A percentile compares a stretch with the other conserved stretches of the same genome.
phyloP scores from a whole-genome alignment of 2,888 invertebrate species.

The Sphecodes monilicornis region DNA sequence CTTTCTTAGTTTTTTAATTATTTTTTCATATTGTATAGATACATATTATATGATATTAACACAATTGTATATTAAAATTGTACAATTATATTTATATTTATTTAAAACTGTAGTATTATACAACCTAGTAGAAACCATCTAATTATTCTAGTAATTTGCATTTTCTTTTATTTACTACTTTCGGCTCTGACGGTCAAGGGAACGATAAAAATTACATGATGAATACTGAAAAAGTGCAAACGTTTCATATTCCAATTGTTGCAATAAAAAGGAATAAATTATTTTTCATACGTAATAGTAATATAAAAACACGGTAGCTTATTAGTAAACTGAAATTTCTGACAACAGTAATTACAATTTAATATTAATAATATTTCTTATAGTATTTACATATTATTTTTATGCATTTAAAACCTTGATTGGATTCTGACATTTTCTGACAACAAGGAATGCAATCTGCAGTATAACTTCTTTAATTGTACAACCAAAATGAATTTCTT shows the following conservation, averaged over 20 bases:
- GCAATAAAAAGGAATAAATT: constrained; percentile 34
- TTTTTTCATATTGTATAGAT: constrained; percentile 13
- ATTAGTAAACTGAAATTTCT: constrained; percentile 18
- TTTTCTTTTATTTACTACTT: not conserved
- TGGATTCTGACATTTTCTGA: too few relatives aligned
- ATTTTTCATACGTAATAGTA: constrained; percentile 34
- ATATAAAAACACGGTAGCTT: constrained; percentile 17
- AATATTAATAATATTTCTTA: not conserved
- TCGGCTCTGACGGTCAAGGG: not conserved
- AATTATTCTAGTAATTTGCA: constrained; percentile 34
- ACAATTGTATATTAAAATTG: constrained; percentile 35
- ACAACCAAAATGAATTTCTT: not conserved
- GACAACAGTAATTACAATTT: not conserved
- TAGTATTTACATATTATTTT: constrained; percentile 16
- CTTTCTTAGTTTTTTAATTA: not conserved
- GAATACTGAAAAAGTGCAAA: constrained; percentile 13
- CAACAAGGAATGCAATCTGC: constrained; percentile 1
- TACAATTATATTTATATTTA: constrained; percentile 48
- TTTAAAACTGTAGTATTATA: constrained; percentile 37
- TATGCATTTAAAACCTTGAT: not conserved
- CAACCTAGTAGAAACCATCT: constrained; percentile 36
- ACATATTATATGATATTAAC: not conserved
- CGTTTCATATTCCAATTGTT: constrained; percentile 24
- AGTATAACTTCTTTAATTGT: constrained; percentile 14
- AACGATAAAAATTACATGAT: constrained; percentile 16